phyloP scores from a whole-genome alignment of 2,113 vertebrate species.

The Circaetus cinerascens region DNA sequence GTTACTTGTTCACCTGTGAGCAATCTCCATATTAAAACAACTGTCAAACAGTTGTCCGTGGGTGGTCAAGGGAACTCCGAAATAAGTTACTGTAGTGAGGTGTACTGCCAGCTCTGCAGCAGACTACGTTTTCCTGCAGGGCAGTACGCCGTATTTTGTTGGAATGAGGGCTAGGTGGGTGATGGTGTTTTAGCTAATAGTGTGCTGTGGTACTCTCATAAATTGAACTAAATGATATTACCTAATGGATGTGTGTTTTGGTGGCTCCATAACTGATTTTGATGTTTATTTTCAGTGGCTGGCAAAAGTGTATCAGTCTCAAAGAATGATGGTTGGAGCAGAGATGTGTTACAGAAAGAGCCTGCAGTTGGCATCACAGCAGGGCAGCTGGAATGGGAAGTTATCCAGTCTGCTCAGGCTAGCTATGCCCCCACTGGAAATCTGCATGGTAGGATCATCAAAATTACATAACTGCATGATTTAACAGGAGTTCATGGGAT shows the following conservation, averaged over 20 bases:
- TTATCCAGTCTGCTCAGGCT: slow-evolving; percentile 86
- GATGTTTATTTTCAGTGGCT: slow-evolving; percentile 81
- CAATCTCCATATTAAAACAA: neutral
- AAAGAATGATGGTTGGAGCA: slow-evolving; percentile 88
- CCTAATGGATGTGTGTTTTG: neutral
- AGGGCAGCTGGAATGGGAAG: slow-evolving; percentile 84
- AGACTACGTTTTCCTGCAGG: neutral
- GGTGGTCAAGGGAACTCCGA: neutral
- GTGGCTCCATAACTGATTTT: neutral
- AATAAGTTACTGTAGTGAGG: neutral
- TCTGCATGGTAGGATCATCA: slow-evolving; percentile 84
- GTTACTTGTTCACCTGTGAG: neutral
- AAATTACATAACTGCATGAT: neutral
- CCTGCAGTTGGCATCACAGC: slow-evolving; percentile 90
- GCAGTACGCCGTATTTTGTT: fast-evolving
- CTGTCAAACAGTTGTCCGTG: neutral
- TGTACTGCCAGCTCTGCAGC: neutral
- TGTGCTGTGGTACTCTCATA: neutral
- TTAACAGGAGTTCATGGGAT: neutral
- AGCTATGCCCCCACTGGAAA: slow-evolving; percentile 82
- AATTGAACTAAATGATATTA: neutral
- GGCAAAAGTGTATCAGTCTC: slow-evolving; percentile 86
- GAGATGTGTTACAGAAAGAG: slow-evolving; percentile 92
- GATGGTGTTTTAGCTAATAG: neutral
- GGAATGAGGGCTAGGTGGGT: neutral